Conservation (phyloP, 2,888 invertebrate genomes). For the Drosophila kambysellisi region DNA sequence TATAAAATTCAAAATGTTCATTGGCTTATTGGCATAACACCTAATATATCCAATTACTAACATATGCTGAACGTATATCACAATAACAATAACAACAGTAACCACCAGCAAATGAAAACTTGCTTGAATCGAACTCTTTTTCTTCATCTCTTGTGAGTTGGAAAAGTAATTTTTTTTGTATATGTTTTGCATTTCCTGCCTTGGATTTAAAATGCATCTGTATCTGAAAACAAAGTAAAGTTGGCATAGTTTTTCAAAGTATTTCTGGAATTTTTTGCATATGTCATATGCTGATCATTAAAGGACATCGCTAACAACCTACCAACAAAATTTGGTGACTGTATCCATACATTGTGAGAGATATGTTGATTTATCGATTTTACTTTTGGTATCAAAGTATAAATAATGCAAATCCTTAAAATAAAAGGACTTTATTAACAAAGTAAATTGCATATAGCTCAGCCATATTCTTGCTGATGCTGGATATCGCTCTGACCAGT, state of each 20-base stretch:
- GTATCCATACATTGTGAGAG: too few species aligned
- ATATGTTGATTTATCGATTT: too few species aligned
- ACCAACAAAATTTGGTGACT: too few species aligned
- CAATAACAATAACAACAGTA: neutral
- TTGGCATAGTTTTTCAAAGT: neutral
- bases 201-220: neutral
- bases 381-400: too few species aligned
- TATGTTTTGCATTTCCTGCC: too few species aligned
- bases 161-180: too few species aligned
- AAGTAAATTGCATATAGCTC: neutral
- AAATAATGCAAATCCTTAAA: neutral
- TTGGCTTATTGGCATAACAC: conserved; percentile 12
- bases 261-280: neutral
- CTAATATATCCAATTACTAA: neutral
- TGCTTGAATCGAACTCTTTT: neutral
- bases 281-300: too few species aligned
- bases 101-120: neutral
- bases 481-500: too few species aligned
- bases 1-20: conserved; percentile 16
- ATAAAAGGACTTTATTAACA: neutral
- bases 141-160: too few species aligned
- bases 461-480: neutral
- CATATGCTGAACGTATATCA: neutral
- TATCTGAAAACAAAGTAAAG: neutral
- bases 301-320: too few species aligned